Evolutionary conservation across 1,140 invertebrate genomes (phyloP).

Genomic region (Drosophila virilis): DNA sequence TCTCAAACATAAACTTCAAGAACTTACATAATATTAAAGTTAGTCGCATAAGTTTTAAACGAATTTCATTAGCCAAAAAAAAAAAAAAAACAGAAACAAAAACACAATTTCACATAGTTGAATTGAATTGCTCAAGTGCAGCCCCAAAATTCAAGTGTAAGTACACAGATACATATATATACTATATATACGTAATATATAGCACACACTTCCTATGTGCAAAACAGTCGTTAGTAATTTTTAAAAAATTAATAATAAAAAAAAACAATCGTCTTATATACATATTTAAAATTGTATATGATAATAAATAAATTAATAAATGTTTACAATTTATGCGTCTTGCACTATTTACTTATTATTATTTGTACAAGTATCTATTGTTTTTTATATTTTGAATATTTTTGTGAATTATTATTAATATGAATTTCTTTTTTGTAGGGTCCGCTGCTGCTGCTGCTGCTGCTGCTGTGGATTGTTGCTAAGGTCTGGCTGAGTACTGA

Average conservation of each 20-base stretch:
- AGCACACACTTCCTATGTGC: neutral
- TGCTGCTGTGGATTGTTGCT: constrained; percentile 2
- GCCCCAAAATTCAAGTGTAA: constrained; percentile 8
- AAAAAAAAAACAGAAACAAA: neutral
- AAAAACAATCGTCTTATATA: neutral
- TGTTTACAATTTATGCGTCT: constrained; percentile 63
- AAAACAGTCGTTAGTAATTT: constrained; percentile 13
- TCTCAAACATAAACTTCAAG: constrained; percentile 38
- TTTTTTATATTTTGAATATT: neutral
- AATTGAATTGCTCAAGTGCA: constrained; percentile 37
- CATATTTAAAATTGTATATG: constrained; percentile 48
- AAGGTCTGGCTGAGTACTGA: neutral
- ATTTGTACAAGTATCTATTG: neutral
- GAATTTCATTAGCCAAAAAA: constrained; percentile 41
- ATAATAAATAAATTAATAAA: constrained; percentile 59
- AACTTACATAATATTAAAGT: constrained; percentile 30
- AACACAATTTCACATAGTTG: constrained; percentile 4
- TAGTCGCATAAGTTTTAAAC: constrained; percentile 41
- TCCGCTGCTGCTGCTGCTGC: neutral
- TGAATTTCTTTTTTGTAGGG: constrained; percentile 52
- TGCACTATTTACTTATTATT: neutral
- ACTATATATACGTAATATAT: constrained; percentile 13
- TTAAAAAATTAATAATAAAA: constrained; percentile 9
- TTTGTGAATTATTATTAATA: constrained; percentile 38
- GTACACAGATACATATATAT: constrained; percentile 1